Evolutionary conservation across 1,140 invertebrate genomes (phyloP).

Genomic region (Nasonia vitripennis): DNA sequence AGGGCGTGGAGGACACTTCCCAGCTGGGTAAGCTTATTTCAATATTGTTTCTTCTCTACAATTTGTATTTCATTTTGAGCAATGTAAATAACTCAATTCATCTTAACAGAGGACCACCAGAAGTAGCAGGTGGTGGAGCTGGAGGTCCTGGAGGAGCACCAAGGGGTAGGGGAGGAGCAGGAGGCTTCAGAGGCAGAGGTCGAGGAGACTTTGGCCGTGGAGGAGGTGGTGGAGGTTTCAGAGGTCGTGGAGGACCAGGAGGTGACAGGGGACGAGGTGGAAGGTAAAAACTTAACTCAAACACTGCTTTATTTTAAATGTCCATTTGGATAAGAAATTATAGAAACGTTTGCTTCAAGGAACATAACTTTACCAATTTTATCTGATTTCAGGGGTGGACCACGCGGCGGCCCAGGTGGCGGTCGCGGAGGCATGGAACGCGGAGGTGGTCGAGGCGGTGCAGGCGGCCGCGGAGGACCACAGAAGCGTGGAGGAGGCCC

Average conservation of each 20-base stretch:
- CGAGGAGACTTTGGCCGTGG: slow-evolving; percentile 66
- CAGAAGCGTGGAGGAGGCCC: slow-evolving; percentile 72
- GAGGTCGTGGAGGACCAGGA: slow-evolving; percentile 62
- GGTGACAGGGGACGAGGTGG: slow-evolving; percentile 68
- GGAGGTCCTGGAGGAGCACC: slow-evolving; percentile 59
- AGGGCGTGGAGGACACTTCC: slow-evolving; percentile 71
- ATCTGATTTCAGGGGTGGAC: slow-evolving; percentile 61
- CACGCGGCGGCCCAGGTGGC: slow-evolving; percentile 65
- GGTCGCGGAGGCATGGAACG: slow-evolving; percentile 67
- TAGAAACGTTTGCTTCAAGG: too few relatives aligned
- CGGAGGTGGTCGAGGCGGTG: slow-evolving; percentile 66
- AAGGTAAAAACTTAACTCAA: slow-evolving; percentile 58
- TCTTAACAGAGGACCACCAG: slow-evolving; percentile 66
- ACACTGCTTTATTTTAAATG: neutral
- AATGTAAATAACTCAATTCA: slow-evolving; percentile 17
- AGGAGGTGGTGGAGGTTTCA: slow-evolving; percentile 67
- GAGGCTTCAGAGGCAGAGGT: slow-evolving; percentile 62
- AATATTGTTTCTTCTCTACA: neutral
- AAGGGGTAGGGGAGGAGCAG: slow-evolving; percentile 46
- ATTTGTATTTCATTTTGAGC: neutral
- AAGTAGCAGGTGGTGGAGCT: slow-evolving; percentile 62
- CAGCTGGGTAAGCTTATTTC: slow-evolving; percentile 63
- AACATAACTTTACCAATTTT: neutral
- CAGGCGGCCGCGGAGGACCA: slow-evolving; percentile 65
- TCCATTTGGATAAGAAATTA: too few relatives aligned